Percentiles rank a stretch among this genome's conserved stretches.
Conservation (phyloP, 2,888 invertebrate species). For the Agonopterix heracliana region DNA sequence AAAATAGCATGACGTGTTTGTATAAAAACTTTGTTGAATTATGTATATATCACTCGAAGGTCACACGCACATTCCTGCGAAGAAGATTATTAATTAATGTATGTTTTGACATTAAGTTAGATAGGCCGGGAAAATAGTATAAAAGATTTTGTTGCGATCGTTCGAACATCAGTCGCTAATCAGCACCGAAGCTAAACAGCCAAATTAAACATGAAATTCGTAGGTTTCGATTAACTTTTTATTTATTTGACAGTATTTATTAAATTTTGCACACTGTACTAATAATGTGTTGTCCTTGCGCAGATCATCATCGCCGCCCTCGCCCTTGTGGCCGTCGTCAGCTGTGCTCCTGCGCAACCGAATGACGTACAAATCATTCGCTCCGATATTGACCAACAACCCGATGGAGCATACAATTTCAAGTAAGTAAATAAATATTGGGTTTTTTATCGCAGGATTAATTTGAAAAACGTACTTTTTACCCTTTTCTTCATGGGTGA, state of each 20-base stretch:
- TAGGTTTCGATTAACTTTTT: constrained; percentile 27
- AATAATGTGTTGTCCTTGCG: background rate
- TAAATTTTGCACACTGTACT: no score
- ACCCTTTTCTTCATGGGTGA: no score
- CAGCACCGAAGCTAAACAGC: constrained; percentile 41
- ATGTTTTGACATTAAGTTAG: constrained; percentile 55
- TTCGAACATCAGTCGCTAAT: constrained; percentile 57
- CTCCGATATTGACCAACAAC: constrained; percentile 31
- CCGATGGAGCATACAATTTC: constrained; percentile 44
- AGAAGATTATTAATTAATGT: no score
- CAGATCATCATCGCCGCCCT: constrained; percentile 43
- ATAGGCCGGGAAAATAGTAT: constrained; percentile 55
- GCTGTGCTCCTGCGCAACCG: constrained; percentile 23
- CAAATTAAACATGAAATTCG: constrained; percentile 62
- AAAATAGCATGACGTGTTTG: no score
- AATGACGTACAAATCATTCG: constrained; percentile 34
- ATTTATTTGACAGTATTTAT: no score
- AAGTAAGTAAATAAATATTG: constrained; percentile 25
- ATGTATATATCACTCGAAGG: no score
- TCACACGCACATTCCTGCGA: no score
- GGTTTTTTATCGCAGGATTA: no score
- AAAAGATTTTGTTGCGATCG: constrained; percentile 52
- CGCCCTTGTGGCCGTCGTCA: constrained; percentile 44
- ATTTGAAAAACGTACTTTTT: no score
- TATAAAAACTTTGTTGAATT: no score